These are phyloP conservation scores for Sinotaia quadrata DNA, from an alignment of 2,888 invertebrate genomes.

Conservation along the genomic window DNA sequence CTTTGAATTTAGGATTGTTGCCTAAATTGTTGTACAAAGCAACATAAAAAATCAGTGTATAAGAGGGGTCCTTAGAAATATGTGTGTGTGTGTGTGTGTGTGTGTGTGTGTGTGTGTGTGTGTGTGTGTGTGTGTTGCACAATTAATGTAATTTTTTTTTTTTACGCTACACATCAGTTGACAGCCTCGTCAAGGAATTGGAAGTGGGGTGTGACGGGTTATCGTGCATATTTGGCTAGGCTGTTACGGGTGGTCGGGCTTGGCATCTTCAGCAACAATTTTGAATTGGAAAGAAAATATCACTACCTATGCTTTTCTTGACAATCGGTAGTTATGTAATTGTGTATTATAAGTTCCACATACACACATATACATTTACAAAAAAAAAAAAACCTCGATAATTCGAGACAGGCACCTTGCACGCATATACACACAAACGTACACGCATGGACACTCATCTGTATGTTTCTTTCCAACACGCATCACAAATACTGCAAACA, in stretches of 20 bases:
- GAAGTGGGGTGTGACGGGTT: background rate
- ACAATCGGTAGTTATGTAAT: too few relatives aligned
- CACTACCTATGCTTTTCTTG: too few relatives aligned
- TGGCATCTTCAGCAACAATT: background rate
- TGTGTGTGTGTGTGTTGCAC: background rate
- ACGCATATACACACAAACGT: too few relatives aligned
- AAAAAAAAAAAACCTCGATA: too few relatives aligned
- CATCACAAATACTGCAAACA: too few relatives aligned
- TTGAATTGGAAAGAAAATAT: too few relatives aligned
- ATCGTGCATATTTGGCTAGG: background rate
- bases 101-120: conserved; percentile 12
- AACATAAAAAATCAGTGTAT: background rate
- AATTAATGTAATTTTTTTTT: background rate
- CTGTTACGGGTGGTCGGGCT: background rate
- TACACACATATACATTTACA: too few relatives aligned
- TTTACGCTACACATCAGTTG: background rate
- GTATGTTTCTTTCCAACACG: too few relatives aligned
- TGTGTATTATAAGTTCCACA: background rate
- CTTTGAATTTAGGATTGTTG: conserved; percentile 1
- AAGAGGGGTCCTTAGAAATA: background rate
- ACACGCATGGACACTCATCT: too few relatives aligned
- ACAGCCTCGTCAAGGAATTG: background rate
- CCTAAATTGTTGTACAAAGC: background rate
- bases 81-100: conserved; percentile 3
- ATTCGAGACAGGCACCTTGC: too few relatives aligned